Conservation (phyloP, 2,797 vertebrate species). For the Monodelphis domestica region DNA sequence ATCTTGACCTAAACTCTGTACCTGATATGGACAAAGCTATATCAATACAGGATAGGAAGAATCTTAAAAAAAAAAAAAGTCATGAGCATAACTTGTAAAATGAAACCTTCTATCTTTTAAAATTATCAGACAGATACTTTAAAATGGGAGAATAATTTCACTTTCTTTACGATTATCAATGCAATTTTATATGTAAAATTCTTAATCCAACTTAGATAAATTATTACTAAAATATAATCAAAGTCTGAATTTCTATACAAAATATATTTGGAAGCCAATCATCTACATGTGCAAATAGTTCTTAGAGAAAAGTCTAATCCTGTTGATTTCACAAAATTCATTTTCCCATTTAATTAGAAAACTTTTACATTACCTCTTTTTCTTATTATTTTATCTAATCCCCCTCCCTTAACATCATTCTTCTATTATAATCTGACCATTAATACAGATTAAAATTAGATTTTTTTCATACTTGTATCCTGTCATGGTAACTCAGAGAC, state of each 20-base stretch:
- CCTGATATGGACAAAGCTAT: neutral
- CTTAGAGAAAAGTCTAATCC: neutral
- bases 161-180: neutral
- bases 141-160: neutral
- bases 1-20: neutral
- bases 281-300: neutral
- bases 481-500: neutral
- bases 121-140: neutral
- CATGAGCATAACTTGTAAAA: neutral
- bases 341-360: neutral
- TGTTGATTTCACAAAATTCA: neutral
- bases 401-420: neutral
- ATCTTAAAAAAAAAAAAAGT: neutral
- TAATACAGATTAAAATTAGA: neutral
- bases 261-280: neutral
- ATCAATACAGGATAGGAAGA: neutral
- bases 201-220: neutral
- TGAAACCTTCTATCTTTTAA: neutral
- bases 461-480: neutral
- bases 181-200: neutral
- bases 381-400: neutral
- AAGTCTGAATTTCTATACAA: neutral
- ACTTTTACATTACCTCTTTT: neutral
- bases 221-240: neutral
- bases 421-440: neutral